A percentile compares a stretch with the other conserved stretches of the same genome.
These are phyloP conservation scores for Pachydiplax longipennis DNA, from an alignment of 2,888 invertebrate species.

Conservation along the genomic window DNA sequence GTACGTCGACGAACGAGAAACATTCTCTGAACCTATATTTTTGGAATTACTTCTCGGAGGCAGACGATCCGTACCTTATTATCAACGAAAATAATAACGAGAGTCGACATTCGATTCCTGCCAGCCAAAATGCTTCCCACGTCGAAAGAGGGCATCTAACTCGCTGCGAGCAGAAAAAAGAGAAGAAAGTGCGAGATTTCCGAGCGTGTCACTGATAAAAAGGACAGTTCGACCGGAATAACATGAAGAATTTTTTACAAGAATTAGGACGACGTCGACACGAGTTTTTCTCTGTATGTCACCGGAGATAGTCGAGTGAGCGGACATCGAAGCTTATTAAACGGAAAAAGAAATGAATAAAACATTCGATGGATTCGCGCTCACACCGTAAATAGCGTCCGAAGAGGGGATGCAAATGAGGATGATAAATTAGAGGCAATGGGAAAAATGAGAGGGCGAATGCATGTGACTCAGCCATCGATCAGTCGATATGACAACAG, in stretches of 20 bases:
- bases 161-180: neutral
- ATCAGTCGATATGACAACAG: conserved; percentile 38
- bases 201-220: neutral
- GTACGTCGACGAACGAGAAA: too few relatives aligned
- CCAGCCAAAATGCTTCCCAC: neutral
- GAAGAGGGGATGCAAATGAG: neutral
- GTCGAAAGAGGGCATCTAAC: neutral
- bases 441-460: neutral
- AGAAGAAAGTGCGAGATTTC: neutral
- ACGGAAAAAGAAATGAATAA: neutral
- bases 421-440: neutral
- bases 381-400: neutral
- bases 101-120: neutral
- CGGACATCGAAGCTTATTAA: neutral
- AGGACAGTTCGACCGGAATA: neutral
- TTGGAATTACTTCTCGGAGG: neutral
- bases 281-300: neutral
- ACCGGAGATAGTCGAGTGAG: neutral
- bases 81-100: neutral
- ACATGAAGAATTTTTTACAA: neutral
- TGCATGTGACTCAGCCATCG: conserved; percentile 33
- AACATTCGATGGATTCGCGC: neutral
- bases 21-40: neutral
- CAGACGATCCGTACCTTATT: too few relatives aligned
- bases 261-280: neutral